Base-by-base conservation (phyloP, 2,797 vertebrate genomes). In the Danio aesculapii region DNA sequence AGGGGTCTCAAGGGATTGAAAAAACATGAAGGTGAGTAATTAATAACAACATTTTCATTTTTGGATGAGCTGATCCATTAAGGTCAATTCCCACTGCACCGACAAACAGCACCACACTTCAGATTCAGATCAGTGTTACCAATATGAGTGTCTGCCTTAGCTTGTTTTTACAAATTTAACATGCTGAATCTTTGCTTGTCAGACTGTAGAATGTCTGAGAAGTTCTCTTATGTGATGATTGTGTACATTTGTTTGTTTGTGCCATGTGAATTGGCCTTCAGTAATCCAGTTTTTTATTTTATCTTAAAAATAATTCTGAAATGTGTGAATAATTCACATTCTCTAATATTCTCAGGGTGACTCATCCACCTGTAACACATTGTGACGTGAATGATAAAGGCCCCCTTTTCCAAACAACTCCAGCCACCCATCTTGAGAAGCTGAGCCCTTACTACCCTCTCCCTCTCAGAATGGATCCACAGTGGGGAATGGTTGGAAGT, bases 401-500 rank as follows among this genome's bases (percentile, higher is more conserved):
- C 19, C 79, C 67, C 43, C 8, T 21, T 44, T 53, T 55, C 81
- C 81, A 69, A 62, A 46, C 75, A 55, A 69, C 8, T 70, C n/a
- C 82, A 39, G 47, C 58, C 80, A 55, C 52, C 52, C 82, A 39
- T n/a, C 10, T 59, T 75, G 72, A 50, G 47, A 82, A 64, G 41
- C 43, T 63, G 41, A 17, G 14, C 49, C 44, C 70, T 61, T 84
- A 66, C 41, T 16, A 61, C 5, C 11, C 77, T 47, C 16, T 75
- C 47, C 62, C 63, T 16, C 79, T 63, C 49, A 58, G 69, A 76
- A 44, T 5, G n/a, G 62, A 47, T 69, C 47, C 61, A 8, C 55
- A 70, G 41, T 85, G 84, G 82, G 67, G 47, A 46, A 79, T 14
- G 59, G 19, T 69, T 76, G 69, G 21, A 76, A 55, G 46, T 58